phyloP scores from a whole-genome alignment of 2,797 vertebrate genomes.

The Dipus sagitta region DNA sequence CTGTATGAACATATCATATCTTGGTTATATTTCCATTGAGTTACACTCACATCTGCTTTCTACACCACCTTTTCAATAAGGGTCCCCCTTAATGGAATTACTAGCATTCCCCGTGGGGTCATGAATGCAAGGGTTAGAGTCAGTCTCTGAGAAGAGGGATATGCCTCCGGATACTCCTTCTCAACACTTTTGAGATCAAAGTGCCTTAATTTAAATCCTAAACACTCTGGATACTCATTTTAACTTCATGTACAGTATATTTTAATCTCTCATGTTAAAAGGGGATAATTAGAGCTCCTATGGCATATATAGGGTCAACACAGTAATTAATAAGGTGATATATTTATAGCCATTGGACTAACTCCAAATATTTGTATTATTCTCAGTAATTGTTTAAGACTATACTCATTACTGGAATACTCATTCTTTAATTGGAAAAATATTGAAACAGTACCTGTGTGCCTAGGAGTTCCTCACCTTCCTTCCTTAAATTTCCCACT shows the following conservation, averaged over 20 bases:
- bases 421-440: neutral
- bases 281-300: neutral
- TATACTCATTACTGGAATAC: neutral
- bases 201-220: neutral
- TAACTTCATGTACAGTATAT: neutral
- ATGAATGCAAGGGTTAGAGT: too few relatives aligned
- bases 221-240: neutral
- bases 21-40: too few relatives aligned
- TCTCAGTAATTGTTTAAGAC: neutral
- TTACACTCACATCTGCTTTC: too few relatives aligned
- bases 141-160: too few relatives aligned
- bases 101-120: too few relatives aligned
- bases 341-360: constrained; percentile 3
- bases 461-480: neutral
- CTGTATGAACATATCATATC: too few relatives aligned
- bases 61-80: too few relatives aligned
- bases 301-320: neutral
- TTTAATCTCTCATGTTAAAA: neutral
- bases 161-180: too few relatives aligned
- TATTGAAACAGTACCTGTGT: neutral
- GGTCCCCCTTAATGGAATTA: too few relatives aligned
- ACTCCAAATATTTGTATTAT: neutral
- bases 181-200: neutral
- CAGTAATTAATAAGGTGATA: neutral
- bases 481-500: neutral